phyloP scores from a whole-genome alignment of 2,888 invertebrate species.

The Lepidochitona cinerea region DNA sequence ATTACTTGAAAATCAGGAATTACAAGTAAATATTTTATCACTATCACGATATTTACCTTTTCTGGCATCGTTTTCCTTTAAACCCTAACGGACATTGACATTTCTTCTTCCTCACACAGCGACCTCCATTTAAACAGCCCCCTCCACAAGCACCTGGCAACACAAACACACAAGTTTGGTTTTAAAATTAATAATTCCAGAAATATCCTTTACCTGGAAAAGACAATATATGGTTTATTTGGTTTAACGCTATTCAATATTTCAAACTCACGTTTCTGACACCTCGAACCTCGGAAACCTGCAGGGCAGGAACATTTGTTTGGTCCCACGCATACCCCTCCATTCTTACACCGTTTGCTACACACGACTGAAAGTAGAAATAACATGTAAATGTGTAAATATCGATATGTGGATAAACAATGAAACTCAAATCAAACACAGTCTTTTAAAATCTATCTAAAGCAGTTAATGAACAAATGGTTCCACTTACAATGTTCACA shows the following conservation, averaged over 20 bases:
- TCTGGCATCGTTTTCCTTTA: slow-evolving; percentile 90
- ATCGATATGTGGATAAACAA: no score
- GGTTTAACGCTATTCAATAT: not conserved
- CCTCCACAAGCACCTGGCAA: slow-evolving; percentile 87
- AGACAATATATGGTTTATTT: no score
- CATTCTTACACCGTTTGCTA: slow-evolving; percentile 60
- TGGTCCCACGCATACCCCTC: slow-evolving; percentile 58
- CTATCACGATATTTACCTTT: slow-evolving; percentile 61
- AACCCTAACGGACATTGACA: slow-evolving; percentile 89
- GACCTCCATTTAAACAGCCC: slow-evolving; percentile 91
- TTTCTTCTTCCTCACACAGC: slow-evolving; percentile 89
- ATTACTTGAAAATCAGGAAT: not conserved
- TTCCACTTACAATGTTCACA: slow-evolving; percentile 18
- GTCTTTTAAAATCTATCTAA: not conserved
- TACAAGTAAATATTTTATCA: not conserved
- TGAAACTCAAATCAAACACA: not conserved
- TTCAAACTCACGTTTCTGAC: slow-evolving; percentile 54
- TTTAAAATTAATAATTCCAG: no score
- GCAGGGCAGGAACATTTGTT: slow-evolving; percentile 57
- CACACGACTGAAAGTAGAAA: slow-evolving; percentile 80
- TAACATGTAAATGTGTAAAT: no score
- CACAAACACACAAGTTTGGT: no score
- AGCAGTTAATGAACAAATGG: not conserved
- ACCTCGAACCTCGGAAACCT: slow-evolving; percentile 59
- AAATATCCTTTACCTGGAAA: no score